Evolutionary conservation across 2,797 vertebrate species (phyloP).

Genomic region (Salarias fasciatus): DNA sequence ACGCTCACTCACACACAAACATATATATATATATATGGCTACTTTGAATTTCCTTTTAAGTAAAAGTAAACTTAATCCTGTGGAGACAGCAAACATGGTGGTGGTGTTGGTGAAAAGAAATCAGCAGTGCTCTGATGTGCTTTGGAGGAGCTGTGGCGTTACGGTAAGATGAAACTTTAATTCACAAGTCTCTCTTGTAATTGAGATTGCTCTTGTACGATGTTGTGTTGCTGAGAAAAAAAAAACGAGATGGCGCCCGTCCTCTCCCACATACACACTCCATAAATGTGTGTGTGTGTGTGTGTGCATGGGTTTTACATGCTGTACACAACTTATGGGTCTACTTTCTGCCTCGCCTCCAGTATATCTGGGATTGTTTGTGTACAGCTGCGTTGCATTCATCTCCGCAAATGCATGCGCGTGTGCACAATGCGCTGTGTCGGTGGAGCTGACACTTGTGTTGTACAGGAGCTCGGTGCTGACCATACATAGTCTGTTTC

Average conservation of each 20-base stretch:
- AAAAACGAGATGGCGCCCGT: slow-evolving; percentile 45
- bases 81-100: slow-evolving; percentile 51
- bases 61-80: slow-evolving; percentile 70
- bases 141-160: slow-evolving; percentile 55
- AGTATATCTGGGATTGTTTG: slow-evolving; percentile 33
- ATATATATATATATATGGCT: slow-evolving; percentile 36
- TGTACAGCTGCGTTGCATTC: slow-evolving; percentile 37
- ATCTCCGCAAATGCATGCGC: slow-evolving; percentile 47
- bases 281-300: slow-evolving; percentile 54
- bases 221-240: slow-evolving; percentile 47
- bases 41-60: slow-evolving; percentile 66
- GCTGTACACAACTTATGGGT: slow-evolving; percentile 49
- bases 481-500: slow-evolving; percentile 87
- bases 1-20: not conserved
- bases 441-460: slow-evolving; percentile 62
- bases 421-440: slow-evolving; percentile 1
- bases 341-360: slow-evolving; percentile 38
- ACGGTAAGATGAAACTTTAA: slow-evolving; percentile 73
- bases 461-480: slow-evolving; percentile 72
- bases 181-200: slow-evolving; percentile 69
- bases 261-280: slow-evolving; percentile 19
- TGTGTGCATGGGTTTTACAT: slow-evolving; percentile 44
- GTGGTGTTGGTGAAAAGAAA: slow-evolving; percentile 62
- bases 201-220: slow-evolving; percentile 68
- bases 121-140: slow-evolving; percentile 62